Percentiles rank a stretch among this genome's conserved stretches.
phyloP scores from a whole-genome alignment of 2,888 invertebrate genomes.

The Leptarthrus brevirostris region DNA sequence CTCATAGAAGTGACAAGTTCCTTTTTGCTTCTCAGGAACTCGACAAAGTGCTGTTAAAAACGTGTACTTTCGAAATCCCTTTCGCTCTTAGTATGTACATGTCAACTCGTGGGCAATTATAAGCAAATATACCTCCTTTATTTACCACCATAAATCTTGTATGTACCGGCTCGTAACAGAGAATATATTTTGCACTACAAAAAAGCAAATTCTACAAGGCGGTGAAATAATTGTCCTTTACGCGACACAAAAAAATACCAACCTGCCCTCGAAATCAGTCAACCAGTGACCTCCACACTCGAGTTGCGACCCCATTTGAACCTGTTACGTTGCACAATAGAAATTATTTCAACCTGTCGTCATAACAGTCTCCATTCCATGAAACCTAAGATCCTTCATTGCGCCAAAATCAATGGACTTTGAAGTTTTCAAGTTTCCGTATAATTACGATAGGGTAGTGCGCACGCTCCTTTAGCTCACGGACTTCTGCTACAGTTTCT shows the following conservation, averaged over 20 bases:
- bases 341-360: constrained; percentile 27
- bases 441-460: neutral
- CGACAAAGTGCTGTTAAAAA: no score
- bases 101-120: no score
- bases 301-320: constrained; percentile 25
- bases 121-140: no score
- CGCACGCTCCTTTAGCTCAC: neutral
- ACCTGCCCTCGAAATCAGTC: constrained; percentile 30
- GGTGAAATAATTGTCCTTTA: neutral
- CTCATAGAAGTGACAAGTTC: no score
- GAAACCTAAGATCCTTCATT: neutral
- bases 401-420: constrained; percentile 36
- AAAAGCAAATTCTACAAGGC: no score
- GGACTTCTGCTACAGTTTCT: neutral
- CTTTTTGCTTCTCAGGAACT: no score
- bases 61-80: no score
- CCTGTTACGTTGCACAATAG: constrained; percentile 13
- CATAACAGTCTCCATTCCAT: neutral
- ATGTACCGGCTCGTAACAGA: no score
- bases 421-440: constrained; percentile 15
- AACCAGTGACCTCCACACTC: constrained; percentile 24
- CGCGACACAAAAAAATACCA: no score
- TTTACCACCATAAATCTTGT: no score
- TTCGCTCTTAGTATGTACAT: no score
- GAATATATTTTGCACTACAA: no score